Evolutionary conservation across 2,888 invertebrate genomes (phyloP).

Genomic region (Liodrosophila aerea): DNA sequence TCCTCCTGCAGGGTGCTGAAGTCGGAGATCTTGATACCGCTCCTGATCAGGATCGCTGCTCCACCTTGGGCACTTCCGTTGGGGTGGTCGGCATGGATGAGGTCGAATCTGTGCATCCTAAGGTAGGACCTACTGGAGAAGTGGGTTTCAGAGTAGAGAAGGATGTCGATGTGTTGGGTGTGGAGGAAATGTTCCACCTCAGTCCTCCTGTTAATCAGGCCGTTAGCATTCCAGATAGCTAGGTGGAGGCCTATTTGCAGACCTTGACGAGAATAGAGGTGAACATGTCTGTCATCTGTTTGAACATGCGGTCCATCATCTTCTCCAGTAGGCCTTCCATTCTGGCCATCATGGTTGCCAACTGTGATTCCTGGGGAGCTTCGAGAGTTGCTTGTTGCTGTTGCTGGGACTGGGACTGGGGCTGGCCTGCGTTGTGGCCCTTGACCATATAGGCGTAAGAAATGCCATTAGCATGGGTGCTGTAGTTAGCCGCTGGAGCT

Average conservation of each 20-base stretch:
- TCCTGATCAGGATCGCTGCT: background rate
- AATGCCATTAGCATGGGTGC: background rate
- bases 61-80: background rate
- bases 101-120: background rate
- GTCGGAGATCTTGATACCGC: background rate
- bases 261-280: background rate
- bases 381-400: background rate
- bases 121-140: background rate
- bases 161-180: background rate
- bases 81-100: background rate
- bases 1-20: background rate
- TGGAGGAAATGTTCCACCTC: slow-evolving; percentile 1
- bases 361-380: background rate
- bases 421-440: background rate
- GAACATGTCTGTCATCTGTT: background rate
- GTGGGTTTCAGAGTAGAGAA: background rate
- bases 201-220: slow-evolving; percentile 1
- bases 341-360: background rate
- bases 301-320: background rate
- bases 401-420: background rate
- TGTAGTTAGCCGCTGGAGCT: too few species aligned
- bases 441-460: too few species aligned
- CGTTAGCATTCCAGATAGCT: background rate
- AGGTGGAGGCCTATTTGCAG: slow-evolving; percentile 5
- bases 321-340: background rate